Percentiles rank a stretch among this genome's conserved stretches.
phyloP scores from a whole-genome alignment of 1,140 invertebrate species.

The Aphis craccivora region DNA sequence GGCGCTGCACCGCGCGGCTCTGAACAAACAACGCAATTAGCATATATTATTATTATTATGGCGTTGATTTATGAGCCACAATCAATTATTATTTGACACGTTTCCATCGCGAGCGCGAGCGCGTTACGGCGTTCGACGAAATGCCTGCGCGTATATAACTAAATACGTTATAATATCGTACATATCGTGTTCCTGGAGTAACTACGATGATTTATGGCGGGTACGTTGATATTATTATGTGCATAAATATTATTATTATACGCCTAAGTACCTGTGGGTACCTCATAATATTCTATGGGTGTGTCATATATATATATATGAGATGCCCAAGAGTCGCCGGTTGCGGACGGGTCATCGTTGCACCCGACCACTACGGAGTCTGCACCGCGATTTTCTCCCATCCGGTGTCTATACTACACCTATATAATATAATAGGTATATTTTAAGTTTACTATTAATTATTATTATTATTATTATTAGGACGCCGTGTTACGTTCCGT shows the following conservation, averaged over 20 bases:
- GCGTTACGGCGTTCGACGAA: slow-evolving; percentile 12
- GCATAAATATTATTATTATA: slow-evolving; percentile 15
- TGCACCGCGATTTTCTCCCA: not conserved
- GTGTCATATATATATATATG: not conserved
- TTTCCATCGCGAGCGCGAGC: slow-evolving; percentile 2
- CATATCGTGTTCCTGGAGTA: not conserved
- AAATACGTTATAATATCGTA: not conserved
- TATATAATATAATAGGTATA: no score
- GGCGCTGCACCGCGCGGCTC: not conserved
- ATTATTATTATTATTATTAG: no score
- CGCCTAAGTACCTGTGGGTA: not conserved
- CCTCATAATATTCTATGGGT: not conserved
- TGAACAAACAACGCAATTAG: slow-evolving; percentile 50
- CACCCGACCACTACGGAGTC: not conserved
- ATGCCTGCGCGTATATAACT: not conserved
- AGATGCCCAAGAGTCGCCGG: not conserved
- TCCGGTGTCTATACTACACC: no score
- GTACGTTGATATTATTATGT: not conserved
- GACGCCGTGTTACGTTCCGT: no score
- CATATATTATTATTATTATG: slow-evolving; percentile 29
- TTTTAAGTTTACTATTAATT: no score
- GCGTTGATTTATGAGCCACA: slow-evolving; percentile 52
- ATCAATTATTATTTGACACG: slow-evolving; percentile 55
- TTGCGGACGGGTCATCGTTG: not conserved
- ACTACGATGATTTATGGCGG: slow-evolving; percentile 14